phyloP scores from a whole-genome alignment of 2,888 invertebrate genomes.

The Drosophila recens region DNA sequence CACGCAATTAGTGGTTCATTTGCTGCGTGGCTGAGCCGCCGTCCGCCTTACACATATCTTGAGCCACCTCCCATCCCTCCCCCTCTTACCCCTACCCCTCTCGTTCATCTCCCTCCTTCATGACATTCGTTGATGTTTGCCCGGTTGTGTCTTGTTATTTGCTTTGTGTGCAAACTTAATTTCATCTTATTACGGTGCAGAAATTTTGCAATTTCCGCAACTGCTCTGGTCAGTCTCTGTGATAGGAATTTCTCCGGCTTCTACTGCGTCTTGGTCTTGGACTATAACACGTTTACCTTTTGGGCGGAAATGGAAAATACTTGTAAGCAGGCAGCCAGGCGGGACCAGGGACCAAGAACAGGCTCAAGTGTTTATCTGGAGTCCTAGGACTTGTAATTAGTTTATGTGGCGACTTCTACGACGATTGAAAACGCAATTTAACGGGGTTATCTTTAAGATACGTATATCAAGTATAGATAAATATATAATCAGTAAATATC shows the following conservation, averaged over 20 bases:
- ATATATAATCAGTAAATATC: no score
- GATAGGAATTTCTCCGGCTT: conserved; percentile 7
- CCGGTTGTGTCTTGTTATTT: conserved; percentile 40
- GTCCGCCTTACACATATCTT: conserved; percentile 35
- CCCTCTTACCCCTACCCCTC: neutral
- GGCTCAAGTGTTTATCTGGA: conserved; percentile 58
- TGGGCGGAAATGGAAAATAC: conserved; percentile 73
- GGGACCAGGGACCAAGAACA: neutral
- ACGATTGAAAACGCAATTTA: neutral
- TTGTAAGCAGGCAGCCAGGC: conserved; percentile 27
- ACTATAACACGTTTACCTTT: conserved; percentile 27
- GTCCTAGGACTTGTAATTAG: conserved; percentile 53
- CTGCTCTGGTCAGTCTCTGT: conserved; percentile 43
- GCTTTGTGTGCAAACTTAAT: conserved; percentile 75
- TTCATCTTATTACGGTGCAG: conserved; percentile 79
- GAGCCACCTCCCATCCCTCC: conserved; percentile 13
- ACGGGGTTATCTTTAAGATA: conserved; percentile 12
- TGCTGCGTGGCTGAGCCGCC: conserved; percentile 71
- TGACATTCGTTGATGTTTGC: conserved; percentile 39
- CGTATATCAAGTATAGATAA: neutral
- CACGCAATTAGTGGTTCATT: conserved; percentile 84
- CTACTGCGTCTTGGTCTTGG: conserved; percentile 44
- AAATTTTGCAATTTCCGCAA: conserved; percentile 79
- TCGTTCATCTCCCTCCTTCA: neutral
- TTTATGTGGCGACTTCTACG: conserved; percentile 23